phyloP scores from a whole-genome alignment of 1,140 invertebrate genomes.

The Thereuonema tuberculata region DNA sequence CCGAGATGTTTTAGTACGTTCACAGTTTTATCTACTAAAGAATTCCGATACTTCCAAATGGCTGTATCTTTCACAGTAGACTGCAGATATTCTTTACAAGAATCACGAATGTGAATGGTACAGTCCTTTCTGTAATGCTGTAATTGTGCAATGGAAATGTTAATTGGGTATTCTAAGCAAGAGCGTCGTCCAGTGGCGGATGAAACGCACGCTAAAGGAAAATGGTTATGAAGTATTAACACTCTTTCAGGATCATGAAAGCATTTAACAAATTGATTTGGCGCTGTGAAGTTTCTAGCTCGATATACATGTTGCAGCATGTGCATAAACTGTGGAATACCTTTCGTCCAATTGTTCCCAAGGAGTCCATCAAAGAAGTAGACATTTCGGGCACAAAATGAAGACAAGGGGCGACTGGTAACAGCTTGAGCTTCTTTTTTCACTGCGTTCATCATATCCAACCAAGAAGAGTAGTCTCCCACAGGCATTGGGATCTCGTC shows the following conservation, averaged over 20 bases:
- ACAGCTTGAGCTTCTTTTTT: conserved; percentile 15
- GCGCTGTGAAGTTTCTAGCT: conserved; percentile 79
- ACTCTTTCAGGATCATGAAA: conserved; percentile 84
- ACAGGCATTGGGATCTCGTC: conserved; percentile 35
- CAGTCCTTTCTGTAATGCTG: conserved; percentile 89
- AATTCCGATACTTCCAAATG: neutral
- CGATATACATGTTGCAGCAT: conserved; percentile 68
- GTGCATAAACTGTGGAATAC: conserved; percentile 24
- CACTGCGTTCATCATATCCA: conserved; percentile 22
- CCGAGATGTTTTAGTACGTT: neutral
- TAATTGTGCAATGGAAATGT: conserved; percentile 67
- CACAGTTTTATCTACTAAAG: neutral
- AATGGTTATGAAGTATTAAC: conserved; percentile 82
- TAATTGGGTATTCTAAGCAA: conserved; percentile 73
- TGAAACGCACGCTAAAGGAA: conserved; percentile 71
- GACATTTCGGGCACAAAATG: conserved; percentile 30
- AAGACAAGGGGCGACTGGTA: conserved; percentile 22
- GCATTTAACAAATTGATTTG: conserved; percentile 84
- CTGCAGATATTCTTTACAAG: conserved; percentile 39
- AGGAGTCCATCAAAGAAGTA: conserved; percentile 30
- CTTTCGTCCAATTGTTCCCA: conserved; percentile 15
- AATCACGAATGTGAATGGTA: conserved; percentile 72
- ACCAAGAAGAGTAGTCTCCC: conserved; percentile 27
- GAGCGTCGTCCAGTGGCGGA: conserved; percentile 23
- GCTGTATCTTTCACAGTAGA: neutral